Percentiles rank a stretch among this genome's conserved stretches.
Evolutionary conservation across 2,797 vertebrate genomes (phyloP).

Genomic region (Siniperca undulata): DNA sequence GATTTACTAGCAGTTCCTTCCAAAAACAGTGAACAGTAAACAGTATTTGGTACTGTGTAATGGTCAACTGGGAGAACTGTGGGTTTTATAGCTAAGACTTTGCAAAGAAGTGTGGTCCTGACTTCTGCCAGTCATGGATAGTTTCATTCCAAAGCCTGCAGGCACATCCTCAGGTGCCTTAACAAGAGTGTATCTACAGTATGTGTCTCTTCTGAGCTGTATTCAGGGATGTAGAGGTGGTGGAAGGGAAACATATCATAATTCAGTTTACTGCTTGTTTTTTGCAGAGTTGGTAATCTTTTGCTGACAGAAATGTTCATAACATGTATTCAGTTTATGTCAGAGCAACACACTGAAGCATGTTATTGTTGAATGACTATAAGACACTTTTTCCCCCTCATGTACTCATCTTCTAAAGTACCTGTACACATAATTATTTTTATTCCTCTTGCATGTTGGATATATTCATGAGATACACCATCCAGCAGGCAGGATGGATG

Average conservation of each 20-base stretch:
- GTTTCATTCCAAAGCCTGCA: slow-evolving; percentile 21
- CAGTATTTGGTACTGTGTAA: not conserved
- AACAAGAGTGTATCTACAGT: not conserved
- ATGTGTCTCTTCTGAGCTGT: slow-evolving; percentile 10
- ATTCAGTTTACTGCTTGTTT: not conserved
- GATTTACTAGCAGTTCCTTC: not conserved
- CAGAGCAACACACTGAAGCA: slow-evolving; percentile 5
- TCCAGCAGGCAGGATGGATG: slow-evolving; percentile 29
- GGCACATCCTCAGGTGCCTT: slow-evolving; percentile 12
- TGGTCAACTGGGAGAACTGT: not conserved
- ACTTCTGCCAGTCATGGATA: slow-evolving; percentile 20
- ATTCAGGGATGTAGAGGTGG: slow-evolving; percentile 1
- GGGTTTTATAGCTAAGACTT: not conserved
- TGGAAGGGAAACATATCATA: slow-evolving; percentile 2
- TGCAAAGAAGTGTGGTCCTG: slow-evolving; percentile 19
- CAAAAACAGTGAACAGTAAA: not conserved
- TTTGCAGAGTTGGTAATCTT: not conserved
- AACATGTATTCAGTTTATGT: not conserved
- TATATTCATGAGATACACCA: slow-evolving; percentile 16
- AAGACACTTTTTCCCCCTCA: not conserved
- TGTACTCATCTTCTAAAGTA: slow-evolving; percentile 14
- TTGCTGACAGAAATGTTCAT: not conserved
- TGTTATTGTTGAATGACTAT: not conserved
- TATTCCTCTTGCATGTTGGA: slow-evolving; percentile 23
- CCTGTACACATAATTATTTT: slow-evolving; percentile 8